Evolutionary conservation across 2,797 vertebrate species (phyloP), one percentile per base, ranked within the genome.

Genomic region (Tarsius wallacei): DNA sequence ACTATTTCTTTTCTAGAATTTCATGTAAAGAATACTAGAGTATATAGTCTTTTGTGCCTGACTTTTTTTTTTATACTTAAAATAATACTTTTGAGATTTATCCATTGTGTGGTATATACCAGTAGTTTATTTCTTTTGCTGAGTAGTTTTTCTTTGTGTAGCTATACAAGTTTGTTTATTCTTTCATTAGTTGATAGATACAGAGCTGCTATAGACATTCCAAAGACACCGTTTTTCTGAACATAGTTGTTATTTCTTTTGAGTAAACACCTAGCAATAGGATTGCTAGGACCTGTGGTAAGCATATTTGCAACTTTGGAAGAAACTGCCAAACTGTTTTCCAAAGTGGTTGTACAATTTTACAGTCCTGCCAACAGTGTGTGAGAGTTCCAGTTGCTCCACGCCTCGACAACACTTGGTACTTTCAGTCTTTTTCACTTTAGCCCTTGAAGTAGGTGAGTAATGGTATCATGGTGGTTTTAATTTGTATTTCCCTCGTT

Each of bases 401-500:
- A 19, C 24, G n/a, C 33, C 17, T 80, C 4, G 42, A 21, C 21
- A 70, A 26, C 49, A 64, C n/a, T 82, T 73, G 55, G 14, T 73
- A 64, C 57, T 51, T 70, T 81, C 42, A 17, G 57, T 76, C 55
- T 63, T 85, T 80, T 77, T 47, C 24, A 80, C n/a, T 71, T 88
- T 42, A 76, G 10, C 12, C 63, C 7, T 80, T 68, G n/a, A 61
- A 71, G 47, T 80, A 31, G n/a, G n/a, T 90, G 22, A 93, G 14
- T 61, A 28, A 8, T 73, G 14, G 13, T 61, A 21, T 57, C 22
- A 11, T 80, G 90, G 11, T 90, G 31, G 22, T 74, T 89, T 90
- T 68, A 90, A 63, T 47, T 81, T 81, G 1, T 64, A n/a, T 85
- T 80, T 80, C 26, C 71, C 66, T 94, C 61, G 26, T 66, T 94